Evolutionary conservation across 2,888 invertebrate genomes (phyloP).

Genomic region (Scaptomyza flava): DNA sequence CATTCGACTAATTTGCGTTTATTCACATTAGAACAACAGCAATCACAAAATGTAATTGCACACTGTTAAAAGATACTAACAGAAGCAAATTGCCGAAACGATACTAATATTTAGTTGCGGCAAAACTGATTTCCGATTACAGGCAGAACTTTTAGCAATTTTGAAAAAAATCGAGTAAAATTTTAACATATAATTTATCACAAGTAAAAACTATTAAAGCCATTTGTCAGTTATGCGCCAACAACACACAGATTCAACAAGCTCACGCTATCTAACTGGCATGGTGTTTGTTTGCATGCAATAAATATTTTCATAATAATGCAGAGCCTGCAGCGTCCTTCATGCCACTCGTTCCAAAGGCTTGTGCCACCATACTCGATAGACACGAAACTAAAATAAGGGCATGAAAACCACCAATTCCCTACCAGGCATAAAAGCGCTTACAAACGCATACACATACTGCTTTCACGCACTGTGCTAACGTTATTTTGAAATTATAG

Average conservation of each 20-base stretch:
- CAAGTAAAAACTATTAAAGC: conserved; percentile 66
- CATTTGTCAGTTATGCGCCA: conserved; percentile 53
- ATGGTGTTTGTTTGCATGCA: conserved; percentile 45
- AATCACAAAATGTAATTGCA: conserved; percentile 41
- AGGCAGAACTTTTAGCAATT: conserved; percentile 8
- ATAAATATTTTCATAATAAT: conserved; percentile 70
- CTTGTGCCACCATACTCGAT: conserved; percentile 13
- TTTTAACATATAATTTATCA: conserved; percentile 68
- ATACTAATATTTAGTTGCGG: conserved; percentile 27
- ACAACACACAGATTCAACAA: conserved; percentile 25
- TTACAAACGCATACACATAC: conserved; percentile 19
- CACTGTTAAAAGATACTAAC: conserved; percentile 12
- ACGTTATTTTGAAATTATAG: conserved; percentile 68
- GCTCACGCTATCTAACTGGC: conserved; percentile 16
- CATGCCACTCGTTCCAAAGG: conserved; percentile 4
- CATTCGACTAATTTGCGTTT: conserved; percentile 50
- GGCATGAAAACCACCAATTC: conserved; percentile 47
- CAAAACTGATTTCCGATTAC: conserved; percentile 3
- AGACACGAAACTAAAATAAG: conserved; percentile 51
- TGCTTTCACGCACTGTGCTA: conserved; percentile 32
- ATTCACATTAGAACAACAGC: conserved; percentile 39
- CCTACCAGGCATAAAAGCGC: conserved; percentile 12
- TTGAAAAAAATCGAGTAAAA: conserved; percentile 28
- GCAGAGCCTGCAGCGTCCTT: conserved; percentile 36
- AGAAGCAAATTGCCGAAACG: conserved; percentile 9